Evolutionary conservation across 2,888 invertebrate species (phyloP), one percentile per base, ranked within the genome.

Genomic region (Empis stercorea): DNA sequence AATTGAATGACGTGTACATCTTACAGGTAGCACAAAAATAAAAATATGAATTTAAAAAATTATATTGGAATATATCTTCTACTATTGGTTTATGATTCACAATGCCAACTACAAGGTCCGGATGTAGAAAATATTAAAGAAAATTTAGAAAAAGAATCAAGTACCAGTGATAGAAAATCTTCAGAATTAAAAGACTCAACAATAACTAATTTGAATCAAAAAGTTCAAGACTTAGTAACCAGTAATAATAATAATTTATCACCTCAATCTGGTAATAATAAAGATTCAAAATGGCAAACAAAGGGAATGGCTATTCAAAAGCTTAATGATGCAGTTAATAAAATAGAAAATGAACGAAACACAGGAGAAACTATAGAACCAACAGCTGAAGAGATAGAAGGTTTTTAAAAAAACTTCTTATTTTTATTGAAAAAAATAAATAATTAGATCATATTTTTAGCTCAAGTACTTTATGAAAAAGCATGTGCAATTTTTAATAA

Each of bases 401-500:
- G 23, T 27, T 3, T 20, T 20, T n/a, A n/a, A n/a, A n/a, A n/a
- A n/a, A n/a, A n/a, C n/a, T 5, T 20, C 4, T 20, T 20, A 4
- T 20, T 20, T 20, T 20, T 20, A 20, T 3, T 20, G 5, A 20
- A 20, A 4, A 20, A 20, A 4, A 4, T 20, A 4, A 20, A 20
- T 20, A 20, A 20, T 4, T 20, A 20, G 5, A 4, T 20, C 20
- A 4, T 15, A 44, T 54, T 65, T n/a, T 51, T 59, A 87, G 92
- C 84, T 32, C 80, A 87, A 66, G 75, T 76, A 40, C 64, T 89
- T 17, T 93, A 80, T 61, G 81, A 84, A 30, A 73, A 73, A 43
- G 91, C 86, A 0, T 73, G 80, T 59, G 73, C 71, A 38, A 75
- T 86, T 57, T 67, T 91, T 13, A 80, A 81, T 54, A 82, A 84